Conservation (phyloP, 2,113 vertebrate species). For the Brachypteracias leptosomus region DNA sequence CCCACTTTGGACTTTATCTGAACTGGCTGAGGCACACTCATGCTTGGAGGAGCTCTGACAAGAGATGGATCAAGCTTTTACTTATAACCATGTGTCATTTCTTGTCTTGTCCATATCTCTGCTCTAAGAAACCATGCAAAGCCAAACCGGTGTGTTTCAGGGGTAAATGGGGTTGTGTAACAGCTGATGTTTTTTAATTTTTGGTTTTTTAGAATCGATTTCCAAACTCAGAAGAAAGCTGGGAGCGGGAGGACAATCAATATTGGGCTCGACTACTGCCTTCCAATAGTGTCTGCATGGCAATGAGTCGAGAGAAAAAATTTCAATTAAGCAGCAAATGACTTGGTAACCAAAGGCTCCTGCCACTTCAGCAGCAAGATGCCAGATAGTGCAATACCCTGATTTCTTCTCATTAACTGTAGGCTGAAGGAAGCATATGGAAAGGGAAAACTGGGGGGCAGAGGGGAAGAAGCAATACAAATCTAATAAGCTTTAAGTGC, state of each 20-base stretch:
- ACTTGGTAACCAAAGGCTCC: conserved; percentile 50
- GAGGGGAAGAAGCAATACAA: background rate
- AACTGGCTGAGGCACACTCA: rapidly evolving
- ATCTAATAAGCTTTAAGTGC: conserved; percentile 37
- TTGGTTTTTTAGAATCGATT: conserved; percentile 53
- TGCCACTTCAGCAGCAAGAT: conserved; percentile 72
- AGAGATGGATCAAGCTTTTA: background rate
- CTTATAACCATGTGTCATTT: rapidly evolving
- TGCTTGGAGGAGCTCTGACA: background rate
- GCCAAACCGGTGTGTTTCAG: background rate
- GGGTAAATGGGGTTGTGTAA: background rate
- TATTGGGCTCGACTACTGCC: conserved; percentile 79
- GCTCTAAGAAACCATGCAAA: background rate
- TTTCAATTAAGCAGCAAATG: conserved; percentile 77
- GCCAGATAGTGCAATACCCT: conserved; percentile 77
- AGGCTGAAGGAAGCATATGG: conserved; percentile 40
- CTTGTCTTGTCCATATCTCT: background rate
- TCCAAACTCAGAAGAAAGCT: conserved; percentile 59
- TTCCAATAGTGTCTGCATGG: conserved; percentile 75
- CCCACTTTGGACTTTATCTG: background rate
- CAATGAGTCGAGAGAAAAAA: conserved; percentile 60
- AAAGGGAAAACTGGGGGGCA: background rate
- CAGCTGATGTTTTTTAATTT: background rate
- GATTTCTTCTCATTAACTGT: conserved; percentile 76
- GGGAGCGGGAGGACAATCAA: conserved; percentile 73